phyloP scores from a whole-genome alignment of 2,888 invertebrate species.

The Xestia c-nigrum region DNA sequence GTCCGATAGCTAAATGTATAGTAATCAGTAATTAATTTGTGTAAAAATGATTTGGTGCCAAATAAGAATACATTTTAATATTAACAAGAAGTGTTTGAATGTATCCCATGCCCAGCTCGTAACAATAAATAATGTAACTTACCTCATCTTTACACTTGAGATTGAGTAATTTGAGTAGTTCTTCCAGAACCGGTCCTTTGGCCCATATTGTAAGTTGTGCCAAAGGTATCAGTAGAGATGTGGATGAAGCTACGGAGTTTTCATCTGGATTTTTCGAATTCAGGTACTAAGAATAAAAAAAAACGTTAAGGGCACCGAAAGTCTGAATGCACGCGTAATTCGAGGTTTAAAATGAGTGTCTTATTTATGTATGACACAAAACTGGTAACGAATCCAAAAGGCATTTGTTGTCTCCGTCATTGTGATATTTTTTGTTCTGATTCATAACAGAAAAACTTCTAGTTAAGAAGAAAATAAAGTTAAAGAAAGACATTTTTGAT shows the following conservation, averaged over 20 bases:
- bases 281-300: conserved; percentile 63
- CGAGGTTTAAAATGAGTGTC: background rate
- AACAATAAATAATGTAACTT: conserved; percentile 8
- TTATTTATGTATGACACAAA: background rate
- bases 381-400: background rate
- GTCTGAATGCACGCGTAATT: background rate
- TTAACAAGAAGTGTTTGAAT: background rate
- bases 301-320: background rate
- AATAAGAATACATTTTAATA: background rate
- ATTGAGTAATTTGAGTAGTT: conserved; percentile 64
- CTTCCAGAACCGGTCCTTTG: conserved; percentile 48
- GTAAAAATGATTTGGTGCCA: background rate
- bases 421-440: background rate
- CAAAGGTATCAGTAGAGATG: conserved; percentile 65
- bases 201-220: conserved; percentile 65
- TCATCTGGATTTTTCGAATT: conserved; percentile 49
- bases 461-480: background rate
- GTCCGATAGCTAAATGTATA: background rate
- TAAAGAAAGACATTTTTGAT: background rate
- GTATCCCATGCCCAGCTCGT: background rate
- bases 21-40: background rate
- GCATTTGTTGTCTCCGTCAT: background rate
- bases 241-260: conserved; percentile 70
- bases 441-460: background rate
- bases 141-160: conserved; percentile 70